Conservation (phyloP, 2,888 invertebrate species). For the Steinernema hermaphroditum region DNA sequence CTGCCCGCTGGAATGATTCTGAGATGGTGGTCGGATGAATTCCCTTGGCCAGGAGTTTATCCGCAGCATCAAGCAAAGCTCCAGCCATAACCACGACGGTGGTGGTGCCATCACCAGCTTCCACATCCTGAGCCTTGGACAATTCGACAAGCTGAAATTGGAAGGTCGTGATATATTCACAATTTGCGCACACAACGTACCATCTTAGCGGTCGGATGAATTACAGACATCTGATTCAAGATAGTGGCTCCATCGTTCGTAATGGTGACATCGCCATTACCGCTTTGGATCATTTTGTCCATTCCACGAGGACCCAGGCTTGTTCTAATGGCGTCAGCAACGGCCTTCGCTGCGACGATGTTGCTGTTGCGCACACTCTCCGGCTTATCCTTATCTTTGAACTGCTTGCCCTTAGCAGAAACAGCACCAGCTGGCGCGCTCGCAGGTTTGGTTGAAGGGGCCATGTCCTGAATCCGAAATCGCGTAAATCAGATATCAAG, state of each 20-base stretch:
- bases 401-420: slow-evolving; percentile 46
- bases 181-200: slow-evolving; percentile 72
- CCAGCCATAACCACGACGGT: slow-evolving; percentile 97
- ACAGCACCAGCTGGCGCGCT: slow-evolving; percentile 30
- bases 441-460: slow-evolving; percentile 32
- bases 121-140: slow-evolving; percentile 93
- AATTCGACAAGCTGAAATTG: slow-evolving; percentile 89
- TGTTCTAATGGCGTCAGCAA: slow-evolving; percentile 96
- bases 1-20: slow-evolving; percentile 87
- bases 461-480: slow-evolving; percentile 21
- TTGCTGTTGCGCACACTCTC: slow-evolving; percentile 84
- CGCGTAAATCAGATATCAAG: too few relatives aligned
- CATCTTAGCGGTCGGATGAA: slow-evolving; percentile 99
- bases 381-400: slow-evolving; percentile 77
- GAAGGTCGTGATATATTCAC: slow-evolving; percentile 5
- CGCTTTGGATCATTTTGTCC: slow-evolving; percentile 99
- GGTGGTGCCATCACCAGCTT: slow-evolving; percentile 99
- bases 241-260: slow-evolving; percentile 99
- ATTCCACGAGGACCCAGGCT: slow-evolving; percentile 94
- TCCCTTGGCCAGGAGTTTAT: slow-evolving; percentile 86
- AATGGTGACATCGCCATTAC: slow-evolving; percentile 96
- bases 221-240: slow-evolving; percentile 95
- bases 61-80: slow-evolving; percentile 88
- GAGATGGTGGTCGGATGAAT: slow-evolving; percentile 97
- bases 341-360: slow-evolving; percentile 95